These are phyloP conservation scores for Gadopsis marmoratus DNA, from an alignment of 2,797 vertebrate genomes.

Conservation along the genomic window DNA sequence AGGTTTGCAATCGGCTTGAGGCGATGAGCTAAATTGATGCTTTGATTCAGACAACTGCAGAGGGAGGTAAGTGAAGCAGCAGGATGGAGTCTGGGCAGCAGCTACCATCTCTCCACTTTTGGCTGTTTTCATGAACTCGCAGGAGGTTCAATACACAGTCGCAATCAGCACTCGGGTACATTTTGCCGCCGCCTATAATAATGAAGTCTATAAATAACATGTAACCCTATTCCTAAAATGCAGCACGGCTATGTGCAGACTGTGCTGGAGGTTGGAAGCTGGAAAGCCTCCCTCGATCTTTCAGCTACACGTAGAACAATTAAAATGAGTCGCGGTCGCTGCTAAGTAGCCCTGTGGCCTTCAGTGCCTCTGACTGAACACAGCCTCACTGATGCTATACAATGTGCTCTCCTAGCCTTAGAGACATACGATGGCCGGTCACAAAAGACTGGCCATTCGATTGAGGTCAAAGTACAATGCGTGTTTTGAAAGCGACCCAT, in stretches of 20 bases:
- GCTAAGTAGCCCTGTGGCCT: conserved; percentile 14
- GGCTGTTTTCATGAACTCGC: not conserved
- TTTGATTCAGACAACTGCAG: conserved; percentile 72
- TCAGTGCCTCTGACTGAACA: not conserved
- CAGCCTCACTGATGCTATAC: conserved; percentile 15
- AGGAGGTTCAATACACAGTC: not conserved
- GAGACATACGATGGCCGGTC: conserved; percentile 33
- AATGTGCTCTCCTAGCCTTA: conserved; percentile 7
- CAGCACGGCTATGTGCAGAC: not conserved
- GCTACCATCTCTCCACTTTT: not conserved
- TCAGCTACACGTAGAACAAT: conserved; percentile 2
- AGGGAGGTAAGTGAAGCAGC: conserved; percentile 70
- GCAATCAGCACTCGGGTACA: not conserved
- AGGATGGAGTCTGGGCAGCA: conserved; percentile 20
- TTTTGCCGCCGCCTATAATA: fast-evolving
- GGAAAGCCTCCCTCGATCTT: not conserved
- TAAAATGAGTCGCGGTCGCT: conserved; percentile 15
- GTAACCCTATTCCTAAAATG: not conserved
- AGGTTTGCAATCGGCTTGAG: conserved; percentile 20
- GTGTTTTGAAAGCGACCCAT: conserved; percentile 62
- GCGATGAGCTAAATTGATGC: conserved; percentile 69
- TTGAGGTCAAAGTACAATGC: conserved; percentile 74
- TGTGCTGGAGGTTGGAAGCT: not conserved
- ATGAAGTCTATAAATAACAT: not conserved
- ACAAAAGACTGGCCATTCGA: conserved; percentile 54